phyloP scores from a whole-genome alignment of 1,140 invertebrate genomes.

The Paralvinella palmiformis region DNA sequence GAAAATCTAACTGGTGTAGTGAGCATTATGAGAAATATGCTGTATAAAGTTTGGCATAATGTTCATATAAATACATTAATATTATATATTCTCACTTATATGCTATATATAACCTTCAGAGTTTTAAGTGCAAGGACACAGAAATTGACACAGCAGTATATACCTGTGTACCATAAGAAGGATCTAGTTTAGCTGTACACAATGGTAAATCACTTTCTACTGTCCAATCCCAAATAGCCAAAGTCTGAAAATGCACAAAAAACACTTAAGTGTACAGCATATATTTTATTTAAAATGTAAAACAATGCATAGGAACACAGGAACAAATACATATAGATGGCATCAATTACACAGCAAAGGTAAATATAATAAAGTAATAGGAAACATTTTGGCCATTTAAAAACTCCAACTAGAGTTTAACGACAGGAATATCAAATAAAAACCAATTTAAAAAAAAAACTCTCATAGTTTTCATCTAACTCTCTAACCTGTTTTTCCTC shows the following conservation, averaged over 20 bases:
- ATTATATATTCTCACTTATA: too few relatives aligned
- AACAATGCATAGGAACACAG: too few relatives aligned
- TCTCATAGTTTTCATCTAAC: not conserved
- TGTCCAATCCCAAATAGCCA: conserved; percentile 51
- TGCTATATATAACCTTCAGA: too few relatives aligned
- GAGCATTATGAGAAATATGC: too few relatives aligned
- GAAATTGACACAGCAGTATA: too few relatives aligned
- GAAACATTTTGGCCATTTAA: not conserved
- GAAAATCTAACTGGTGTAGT: too few relatives aligned
- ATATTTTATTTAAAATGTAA: too few relatives aligned
- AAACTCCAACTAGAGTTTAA: conserved; percentile 7
- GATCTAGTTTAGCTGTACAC: conserved; percentile 39
- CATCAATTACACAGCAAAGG: too few relatives aligned
- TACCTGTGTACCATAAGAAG: conserved; percentile 37
- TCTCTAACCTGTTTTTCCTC: conserved; percentile 37
- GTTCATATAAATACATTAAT: too few relatives aligned
- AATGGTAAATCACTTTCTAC: conserved; percentile 45
- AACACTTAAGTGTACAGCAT: not conserved
- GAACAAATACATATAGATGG: too few relatives aligned
- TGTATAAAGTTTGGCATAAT: too few relatives aligned
- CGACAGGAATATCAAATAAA: conserved; percentile 3
- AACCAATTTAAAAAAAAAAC: not conserved
- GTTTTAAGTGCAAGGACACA: too few relatives aligned
- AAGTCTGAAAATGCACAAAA: conserved; percentile 27
- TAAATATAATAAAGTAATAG: not conserved